Evolutionary conservation across 2,113 vertebrate species (phyloP).

Genomic region (Cranoglanis bouderius): DNA sequence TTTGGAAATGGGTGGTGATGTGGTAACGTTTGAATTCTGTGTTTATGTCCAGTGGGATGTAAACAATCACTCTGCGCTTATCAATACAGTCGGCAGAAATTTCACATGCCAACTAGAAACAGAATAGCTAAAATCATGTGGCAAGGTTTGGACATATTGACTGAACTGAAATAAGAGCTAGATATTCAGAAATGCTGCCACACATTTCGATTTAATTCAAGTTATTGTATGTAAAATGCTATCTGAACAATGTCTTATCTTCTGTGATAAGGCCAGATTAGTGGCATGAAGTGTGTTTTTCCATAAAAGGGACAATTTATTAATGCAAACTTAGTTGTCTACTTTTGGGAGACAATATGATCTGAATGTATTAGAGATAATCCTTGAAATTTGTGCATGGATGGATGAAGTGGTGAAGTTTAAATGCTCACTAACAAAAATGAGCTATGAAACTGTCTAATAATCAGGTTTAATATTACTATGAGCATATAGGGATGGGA

Average conservation of each 20-base stretch:
- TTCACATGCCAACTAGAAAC: slow-evolving; percentile 69
- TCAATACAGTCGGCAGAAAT: slow-evolving; percentile 73
- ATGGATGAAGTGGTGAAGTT: not conserved
- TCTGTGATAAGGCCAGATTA: not conserved
- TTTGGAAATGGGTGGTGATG: slow-evolving; percentile 74
- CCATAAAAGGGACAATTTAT: not conserved
- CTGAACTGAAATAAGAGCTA: slow-evolving; percentile 46
- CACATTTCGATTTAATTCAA: slow-evolving; percentile 56
- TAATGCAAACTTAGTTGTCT: not conserved
- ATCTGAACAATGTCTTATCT: not conserved
- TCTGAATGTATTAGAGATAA: not conserved
- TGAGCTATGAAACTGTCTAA: not conserved
- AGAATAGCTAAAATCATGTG: slow-evolving; percentile 69
- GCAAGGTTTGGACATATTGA: slow-evolving; percentile 66
- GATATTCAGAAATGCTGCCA: slow-evolving; percentile 14
- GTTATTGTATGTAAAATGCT: slow-evolving; percentile 39
- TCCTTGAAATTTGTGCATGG: not conserved
- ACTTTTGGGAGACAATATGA: not conserved
- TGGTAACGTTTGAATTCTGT: slow-evolving; percentile 68
- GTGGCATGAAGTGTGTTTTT: not conserved
- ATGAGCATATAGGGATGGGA: no score
- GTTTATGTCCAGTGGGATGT: slow-evolving; percentile 67
- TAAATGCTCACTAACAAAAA: not conserved
- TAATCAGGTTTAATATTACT: no score
- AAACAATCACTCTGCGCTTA: slow-evolving; percentile 69